Evolutionary conservation across 2,888 invertebrate genomes (phyloP), one percentile per base, ranked within the genome.

Genomic region (Sinohyriopsis cumingii): DNA sequence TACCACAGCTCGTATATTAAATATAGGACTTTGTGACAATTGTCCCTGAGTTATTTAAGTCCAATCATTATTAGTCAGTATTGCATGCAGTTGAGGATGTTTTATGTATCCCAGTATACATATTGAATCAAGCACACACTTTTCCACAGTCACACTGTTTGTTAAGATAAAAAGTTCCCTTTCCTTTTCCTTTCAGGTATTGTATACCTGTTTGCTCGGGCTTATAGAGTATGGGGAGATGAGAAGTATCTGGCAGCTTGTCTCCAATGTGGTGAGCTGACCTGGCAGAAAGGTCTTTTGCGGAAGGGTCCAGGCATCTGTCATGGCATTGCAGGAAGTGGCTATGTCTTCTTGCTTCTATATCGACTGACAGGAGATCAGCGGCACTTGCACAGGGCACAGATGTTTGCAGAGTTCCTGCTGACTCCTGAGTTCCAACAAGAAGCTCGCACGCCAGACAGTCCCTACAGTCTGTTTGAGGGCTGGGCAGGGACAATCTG

Each of bases 301-400:
- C 93, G 92, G 77, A 97, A 97, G 90, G 96, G 97, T 0, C 96
- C 96, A 15, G 95, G 96, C 0, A 93, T 97, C 73, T 97, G 96
- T 86, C 96, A 97, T 85, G 97, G 97, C 6, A 83, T 89, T 1
- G 86, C 88, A 55, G 89, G 89, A 33, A 88, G 84, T 80, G 89
- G 87, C 67, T 89, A 88, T 67, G 89, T 87, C 20, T 88, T 88
- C 81, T 79, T 89, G 9, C 76, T 95, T 0, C 90, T 96, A 15
- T 93, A 95, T 85, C 92, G 95, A 76, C 90, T 96, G 67, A 95
- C 95, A 56, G 92, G 92, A 15, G 93, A 95, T 76, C 88, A 91
- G 9, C 93, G 93, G 87, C 93, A 95, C 89, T 90, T 95, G n/a
- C 91, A 94, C 83, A 72, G 89, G 62, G 96, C 96, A 1, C 91